Base-by-base conservation (phyloP, 2,113 vertebrate genomes). In the Monopterus albus region DNA sequence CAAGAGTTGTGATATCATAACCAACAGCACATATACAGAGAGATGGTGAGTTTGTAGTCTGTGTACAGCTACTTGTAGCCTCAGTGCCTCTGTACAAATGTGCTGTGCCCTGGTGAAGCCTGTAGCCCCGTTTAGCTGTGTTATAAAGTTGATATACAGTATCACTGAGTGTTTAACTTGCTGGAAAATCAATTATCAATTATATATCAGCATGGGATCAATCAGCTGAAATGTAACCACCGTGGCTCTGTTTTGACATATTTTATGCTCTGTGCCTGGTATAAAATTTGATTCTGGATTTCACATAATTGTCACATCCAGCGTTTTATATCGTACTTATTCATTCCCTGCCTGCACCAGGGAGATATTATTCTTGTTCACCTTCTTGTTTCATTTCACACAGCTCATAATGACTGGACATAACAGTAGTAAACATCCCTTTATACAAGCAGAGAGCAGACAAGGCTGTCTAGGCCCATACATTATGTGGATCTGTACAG, bases 401-500 rank as follows among this genome's bases (percentile, higher is more conserved):
- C 39, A 9, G 3, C 25, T 72, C 13, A 33, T 69, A 60, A 83
- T 64, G 31, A 72, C 57, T 28, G 46, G 20, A 50, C 52, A 38
- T 29, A 45, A 33, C 25, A 13, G 17, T 38, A 35, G 39, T 7
- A 29, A 31, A 9, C 26, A n/a, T 60, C 65, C 20, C 61, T 53
- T 17, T 38, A 49, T 53, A 56, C 23, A 62, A 28, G 28, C 69
- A 26, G 49, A 50, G 5, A 59, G 55, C 31, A 70, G 60, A 77
- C 60, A 51, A 39, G 26, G 14, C 1, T 15, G 25, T 55, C 49
- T 1, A 20, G 35, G 31, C 57, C 69, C 78, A 82, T 75, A 61
- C 47, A 75, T 86, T 84, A 78, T 29, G 39, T 43, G 81, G 81
- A 75, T 79, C 51, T 63, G 57, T 49, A 23, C 28, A 35, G 17